A percentile compares a stretch with the other conserved stretches of the same genome.
Evolutionary conservation across 2,797 vertebrate species (phyloP).

Genomic region (Morus bassanus): DNA sequence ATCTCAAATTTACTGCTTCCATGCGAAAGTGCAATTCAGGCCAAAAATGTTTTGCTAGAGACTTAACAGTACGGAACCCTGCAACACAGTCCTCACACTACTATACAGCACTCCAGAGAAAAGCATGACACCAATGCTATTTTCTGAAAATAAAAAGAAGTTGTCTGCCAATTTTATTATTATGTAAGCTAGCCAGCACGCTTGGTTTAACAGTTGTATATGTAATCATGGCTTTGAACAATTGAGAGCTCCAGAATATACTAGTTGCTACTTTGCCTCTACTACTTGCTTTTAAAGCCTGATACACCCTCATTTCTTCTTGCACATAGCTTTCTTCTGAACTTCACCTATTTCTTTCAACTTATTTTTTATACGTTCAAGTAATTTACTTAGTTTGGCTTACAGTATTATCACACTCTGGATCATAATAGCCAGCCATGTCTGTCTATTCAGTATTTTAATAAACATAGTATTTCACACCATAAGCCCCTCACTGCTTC

Average conservation of each 20-base stretch:
- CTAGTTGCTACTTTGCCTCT: not conserved
- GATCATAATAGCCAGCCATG: not conserved
- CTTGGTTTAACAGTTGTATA: not conserved
- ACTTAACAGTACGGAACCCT: not conserved
- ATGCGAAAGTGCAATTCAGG: not conserved
- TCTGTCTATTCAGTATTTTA: not conserved
- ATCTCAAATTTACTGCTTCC: not conserved
- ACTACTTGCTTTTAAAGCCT: not conserved
- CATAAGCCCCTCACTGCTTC: not conserved
- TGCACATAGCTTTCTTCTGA: not conserved
- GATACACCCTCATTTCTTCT: not conserved
- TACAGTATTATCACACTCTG: not conserved
- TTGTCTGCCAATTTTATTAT: not conserved
- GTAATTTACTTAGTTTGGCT: not conserved
- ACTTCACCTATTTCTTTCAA: not conserved
- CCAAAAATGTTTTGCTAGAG: not conserved
- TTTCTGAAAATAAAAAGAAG: not conserved
- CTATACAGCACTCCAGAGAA: not conserved
- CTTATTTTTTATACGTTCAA: not conserved
- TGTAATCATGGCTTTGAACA: not conserved
- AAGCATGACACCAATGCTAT: accelerated
- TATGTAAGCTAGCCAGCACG: not conserved
- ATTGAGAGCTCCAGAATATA: not conserved
- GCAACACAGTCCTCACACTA: not conserved
- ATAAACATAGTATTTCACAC: not conserved